A percentile compares a stretch with the other conserved stretches of the same genome.
Conservation (phyloP, 2,888 invertebrate species). For the Automeris io region DNA sequence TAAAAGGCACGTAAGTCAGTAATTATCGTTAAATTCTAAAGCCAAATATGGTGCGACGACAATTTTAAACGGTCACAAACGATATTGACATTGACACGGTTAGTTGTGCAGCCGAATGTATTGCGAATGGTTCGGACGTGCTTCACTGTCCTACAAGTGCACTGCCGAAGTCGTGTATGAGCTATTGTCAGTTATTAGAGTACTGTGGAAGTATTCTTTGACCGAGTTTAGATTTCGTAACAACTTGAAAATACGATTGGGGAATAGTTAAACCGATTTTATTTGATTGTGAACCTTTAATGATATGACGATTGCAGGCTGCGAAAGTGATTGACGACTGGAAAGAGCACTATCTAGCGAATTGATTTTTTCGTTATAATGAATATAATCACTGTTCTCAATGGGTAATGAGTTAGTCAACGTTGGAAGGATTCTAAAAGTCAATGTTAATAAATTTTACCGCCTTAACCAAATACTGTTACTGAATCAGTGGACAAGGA, state of each 20-base stretch:
- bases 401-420: too few species aligned
- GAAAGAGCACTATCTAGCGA: too few species aligned
- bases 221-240: not conserved
- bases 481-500: too few species aligned
- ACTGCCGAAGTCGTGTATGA: not conserved
- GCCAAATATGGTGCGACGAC: not conserved
- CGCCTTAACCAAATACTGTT: too few species aligned
- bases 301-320: too few species aligned
- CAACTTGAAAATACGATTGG: not conserved
- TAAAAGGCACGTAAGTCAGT: not conserved
- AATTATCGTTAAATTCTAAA: not conserved
- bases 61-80: constrained; percentile 1
- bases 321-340: too few species aligned
- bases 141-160: not conserved
- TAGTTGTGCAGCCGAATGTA: not conserved
- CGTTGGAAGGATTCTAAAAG: too few species aligned
- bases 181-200: not conserved
- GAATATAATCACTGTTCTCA: too few species aligned
- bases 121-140: not conserved
- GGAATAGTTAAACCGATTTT: too few species aligned
- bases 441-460: too few species aligned
- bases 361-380: too few species aligned
- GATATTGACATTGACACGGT: not conserved
- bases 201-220: not conserved
- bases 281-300: too few species aligned